Evolutionary conservation across 2,888 invertebrate species (phyloP).

Genomic region (Sericinus montela): DNA sequence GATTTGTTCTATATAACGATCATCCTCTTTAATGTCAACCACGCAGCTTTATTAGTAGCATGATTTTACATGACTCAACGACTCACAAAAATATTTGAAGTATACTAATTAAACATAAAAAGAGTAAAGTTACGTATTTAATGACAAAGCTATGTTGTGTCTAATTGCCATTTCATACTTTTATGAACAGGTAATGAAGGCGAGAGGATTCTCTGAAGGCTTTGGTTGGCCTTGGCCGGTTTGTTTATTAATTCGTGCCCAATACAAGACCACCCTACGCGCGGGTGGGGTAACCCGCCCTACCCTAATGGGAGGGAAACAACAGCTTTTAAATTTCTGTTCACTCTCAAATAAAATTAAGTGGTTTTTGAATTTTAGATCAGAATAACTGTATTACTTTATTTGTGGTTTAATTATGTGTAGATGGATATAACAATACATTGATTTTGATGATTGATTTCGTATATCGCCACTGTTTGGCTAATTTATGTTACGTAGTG

Average conservation of each 20-base stretch:
- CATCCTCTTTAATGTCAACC: not conserved
- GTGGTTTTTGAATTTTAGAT: slow-evolving; percentile 27
- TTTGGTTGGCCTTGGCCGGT: slow-evolving; percentile 65
- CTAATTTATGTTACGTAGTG: slow-evolving; percentile 60
- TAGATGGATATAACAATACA: slow-evolving; percentile 13
- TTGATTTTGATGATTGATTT: slow-evolving; percentile 36
- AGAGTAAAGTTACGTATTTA: too few relatives aligned
- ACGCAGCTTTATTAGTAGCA: not conserved
- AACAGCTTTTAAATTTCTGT: slow-evolving; percentile 65
- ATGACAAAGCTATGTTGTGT: too few relatives aligned
- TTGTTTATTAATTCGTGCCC: slow-evolving; percentile 74
- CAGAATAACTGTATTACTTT: slow-evolving; percentile 5
- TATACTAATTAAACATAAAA: not conserved
- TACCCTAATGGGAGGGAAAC: slow-evolving; percentile 66
- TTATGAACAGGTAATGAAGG: slow-evolving; percentile 41
- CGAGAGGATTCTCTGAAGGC: slow-evolving; percentile 59
- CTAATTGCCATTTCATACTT: not conserved
- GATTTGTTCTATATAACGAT: slow-evolving; percentile 50
- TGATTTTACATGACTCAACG: not conserved
- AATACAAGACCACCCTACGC: slow-evolving; percentile 52
- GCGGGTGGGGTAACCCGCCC: too few relatives aligned
- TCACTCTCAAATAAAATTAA: slow-evolving; percentile 49
- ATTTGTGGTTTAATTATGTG: not conserved
- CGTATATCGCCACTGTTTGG: slow-evolving; percentile 45
- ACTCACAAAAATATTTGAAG: not conserved